phyloP scores from a whole-genome alignment of 2,113 vertebrate species.

The Lepisosteus osseus region DNA sequence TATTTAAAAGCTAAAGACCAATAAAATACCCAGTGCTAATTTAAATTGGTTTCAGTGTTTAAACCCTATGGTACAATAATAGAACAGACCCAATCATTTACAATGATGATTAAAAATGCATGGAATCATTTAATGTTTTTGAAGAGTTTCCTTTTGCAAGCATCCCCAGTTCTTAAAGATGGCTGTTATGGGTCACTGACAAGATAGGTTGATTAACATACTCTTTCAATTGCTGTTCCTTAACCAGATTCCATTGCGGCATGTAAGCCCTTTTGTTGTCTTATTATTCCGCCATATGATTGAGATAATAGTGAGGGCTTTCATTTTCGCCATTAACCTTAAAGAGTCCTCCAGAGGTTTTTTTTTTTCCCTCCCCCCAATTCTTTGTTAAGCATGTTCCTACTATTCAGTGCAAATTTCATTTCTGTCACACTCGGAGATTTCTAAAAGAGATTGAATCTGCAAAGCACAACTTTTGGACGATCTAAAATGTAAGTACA shows the following conservation, averaged over 20 bases:
- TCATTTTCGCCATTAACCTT: slow-evolving; percentile 52
- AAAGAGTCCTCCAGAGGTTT: slow-evolving; percentile 52
- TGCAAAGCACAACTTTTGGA: too few species aligned
- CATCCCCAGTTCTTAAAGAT: slow-evolving; percentile 40
- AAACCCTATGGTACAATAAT: slow-evolving; percentile 52
- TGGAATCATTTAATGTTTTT: slow-evolving; percentile 65
- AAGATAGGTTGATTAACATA: slow-evolving; percentile 61
- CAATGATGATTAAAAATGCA: slow-evolving; percentile 63
- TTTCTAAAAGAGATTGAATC: slow-evolving; percentile 8
- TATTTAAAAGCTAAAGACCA: background rate
- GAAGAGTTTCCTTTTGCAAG: slow-evolving; percentile 59
- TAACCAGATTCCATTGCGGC: slow-evolving; percentile 36
- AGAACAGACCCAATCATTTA: slow-evolving; percentile 57
- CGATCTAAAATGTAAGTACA: too few species aligned
- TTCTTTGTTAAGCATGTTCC: slow-evolving; percentile 43
- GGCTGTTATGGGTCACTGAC: slow-evolving; percentile 66
- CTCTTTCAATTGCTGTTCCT: slow-evolving; percentile 43
- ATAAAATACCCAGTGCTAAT: background rate
- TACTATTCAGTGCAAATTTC: background rate
- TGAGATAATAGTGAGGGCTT: slow-evolving; percentile 68
- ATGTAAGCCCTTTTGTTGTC: slow-evolving; percentile 60
- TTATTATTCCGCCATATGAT: slow-evolving; percentile 74
- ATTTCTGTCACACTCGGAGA: background rate
- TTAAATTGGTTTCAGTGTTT: background rate
- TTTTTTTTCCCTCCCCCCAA: slow-evolving; percentile 25